Evolutionary conservation across 2,797 vertebrate species (phyloP).

Genomic region (Garrulus glandarius): DNA sequence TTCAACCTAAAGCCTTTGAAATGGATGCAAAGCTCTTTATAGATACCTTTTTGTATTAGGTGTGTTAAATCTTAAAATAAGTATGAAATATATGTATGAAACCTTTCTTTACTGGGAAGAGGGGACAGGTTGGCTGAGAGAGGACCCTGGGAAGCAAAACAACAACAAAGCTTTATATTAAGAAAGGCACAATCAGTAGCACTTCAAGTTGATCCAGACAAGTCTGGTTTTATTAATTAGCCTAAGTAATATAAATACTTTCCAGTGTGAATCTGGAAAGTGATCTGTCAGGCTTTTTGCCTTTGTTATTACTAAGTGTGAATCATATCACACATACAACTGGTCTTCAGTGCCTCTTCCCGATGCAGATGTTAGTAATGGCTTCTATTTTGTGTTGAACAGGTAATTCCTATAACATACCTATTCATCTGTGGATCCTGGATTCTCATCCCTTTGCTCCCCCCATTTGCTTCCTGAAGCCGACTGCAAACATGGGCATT

Average conservation of each 20-base stretch:
- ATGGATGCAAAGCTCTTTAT: neutral
- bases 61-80: neutral
- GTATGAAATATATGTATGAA: neutral
- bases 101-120: neutral
- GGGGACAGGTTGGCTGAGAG: rapidly evolving
- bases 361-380: neutral
- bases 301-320: neutral
- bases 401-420: constrained; percentile 92
- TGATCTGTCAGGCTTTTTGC: neutral
- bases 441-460: constrained; percentile 96
- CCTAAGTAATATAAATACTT: neutral
- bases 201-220: neutral
- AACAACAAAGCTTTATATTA: neutral
- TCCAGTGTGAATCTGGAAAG: neutral
- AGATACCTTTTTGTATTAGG: neutral
- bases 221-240: neutral
- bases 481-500: constrained; percentile 89
- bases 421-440: constrained; percentile 90
- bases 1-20: neutral
- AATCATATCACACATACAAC: rapidly evolving
- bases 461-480: constrained; percentile 90
- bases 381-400: constrained; percentile 55
- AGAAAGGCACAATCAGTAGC: neutral
- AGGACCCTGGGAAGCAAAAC: neutral
- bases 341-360: neutral